Base-by-base conservation (phyloP, 2,113 vertebrate genomes). In the Anseranas semipalmata region DNA sequence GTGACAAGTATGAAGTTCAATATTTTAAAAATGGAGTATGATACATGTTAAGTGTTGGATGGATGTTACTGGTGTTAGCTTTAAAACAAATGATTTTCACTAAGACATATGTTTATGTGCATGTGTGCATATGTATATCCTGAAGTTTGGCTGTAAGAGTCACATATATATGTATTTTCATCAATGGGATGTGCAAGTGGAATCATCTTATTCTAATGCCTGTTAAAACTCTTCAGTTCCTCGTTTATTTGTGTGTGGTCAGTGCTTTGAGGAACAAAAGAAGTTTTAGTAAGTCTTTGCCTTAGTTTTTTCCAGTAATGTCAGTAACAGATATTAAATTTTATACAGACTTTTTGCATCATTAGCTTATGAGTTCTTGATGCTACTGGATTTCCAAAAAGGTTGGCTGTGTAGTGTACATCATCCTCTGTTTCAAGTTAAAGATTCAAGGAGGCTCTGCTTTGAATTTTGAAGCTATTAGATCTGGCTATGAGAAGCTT, bases 101-200 rank as follows among this genome's bases (percentile, higher is more conserved):
- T 74, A 46, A 70, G 7, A 8, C 10, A 9, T 25, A 25, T 56
- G 5, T n/a, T 46, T 55, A 10, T 84, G 46, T 48, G 4, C 65
- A 20, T 74, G 53, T 63, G 12, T 67, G 13, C 5, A 1, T 68
- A 7, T 6, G 0, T 35, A 5, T 84, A 33, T 74, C 9, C 32
- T 66, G 43, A 90, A 72, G 7, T 10, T 37, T 85, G 7, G 33
- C 25, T 76, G 12, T 45, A 87, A 66, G 35, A 87, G 53, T 62
- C 24, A 37, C 0, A 0, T 55, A 14, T 30, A 10, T 48, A 22
- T 24, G 3, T 78, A 7, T 82, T 78, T 81, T 87, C 21, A 78
- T 2, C 43, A 63, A 53, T 15, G 6, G 14, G 3, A 19, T 45
- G 41, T 62, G 39, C 19, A 71, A 37, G 10, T 74, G 25, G 21